Conservation (phyloP, 2,888 invertebrate genomes). For the Thereva unica region DNA sequence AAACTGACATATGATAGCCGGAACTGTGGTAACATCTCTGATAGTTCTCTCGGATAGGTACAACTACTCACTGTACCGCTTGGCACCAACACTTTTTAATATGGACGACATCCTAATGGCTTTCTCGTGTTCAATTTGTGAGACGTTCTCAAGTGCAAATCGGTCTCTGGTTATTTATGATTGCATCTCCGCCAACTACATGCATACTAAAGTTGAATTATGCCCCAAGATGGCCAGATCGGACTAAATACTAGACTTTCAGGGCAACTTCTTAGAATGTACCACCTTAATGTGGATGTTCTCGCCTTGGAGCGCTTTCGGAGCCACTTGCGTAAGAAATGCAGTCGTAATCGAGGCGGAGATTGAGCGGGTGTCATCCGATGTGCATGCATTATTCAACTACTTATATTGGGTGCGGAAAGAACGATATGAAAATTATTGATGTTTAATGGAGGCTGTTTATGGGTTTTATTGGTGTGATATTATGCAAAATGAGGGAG, state of each 20-base stretch:
- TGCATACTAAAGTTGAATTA: slow-evolving; percentile 33
- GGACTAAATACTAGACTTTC: slow-evolving; percentile 30
- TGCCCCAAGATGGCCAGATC: slow-evolving; percentile 35
- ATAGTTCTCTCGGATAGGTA: slow-evolving; percentile 15
- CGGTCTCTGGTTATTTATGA: slow-evolving; percentile 37
- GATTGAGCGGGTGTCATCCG: background rate
- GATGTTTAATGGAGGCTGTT: too few relatives aligned
- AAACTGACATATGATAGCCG: slow-evolving; percentile 32
- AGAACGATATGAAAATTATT: slow-evolving; percentile 6
- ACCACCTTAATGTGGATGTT: background rate
- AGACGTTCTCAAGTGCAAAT: slow-evolving; percentile 39
- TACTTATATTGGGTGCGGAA: slow-evolving; percentile 5
- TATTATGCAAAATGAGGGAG: too few relatives aligned
- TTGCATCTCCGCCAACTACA: slow-evolving; percentile 33
- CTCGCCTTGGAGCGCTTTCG: background rate
- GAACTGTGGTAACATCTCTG: slow-evolving; percentile 17
- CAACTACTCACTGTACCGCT: background rate
- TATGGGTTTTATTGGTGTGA: too few relatives aligned
- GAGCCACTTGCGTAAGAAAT: background rate
- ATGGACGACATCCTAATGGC: slow-evolving; percentile 37
- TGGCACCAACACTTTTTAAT: slow-evolving; percentile 6
- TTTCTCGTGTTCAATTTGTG: slow-evolving; percentile 39
- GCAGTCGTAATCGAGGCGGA: background rate
- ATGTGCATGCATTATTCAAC: slow-evolving; percentile 3
- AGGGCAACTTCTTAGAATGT: background rate